Base-by-base conservation (phyloP, 2,888 invertebrate species). In the Himalopsyche japonica region DNA sequence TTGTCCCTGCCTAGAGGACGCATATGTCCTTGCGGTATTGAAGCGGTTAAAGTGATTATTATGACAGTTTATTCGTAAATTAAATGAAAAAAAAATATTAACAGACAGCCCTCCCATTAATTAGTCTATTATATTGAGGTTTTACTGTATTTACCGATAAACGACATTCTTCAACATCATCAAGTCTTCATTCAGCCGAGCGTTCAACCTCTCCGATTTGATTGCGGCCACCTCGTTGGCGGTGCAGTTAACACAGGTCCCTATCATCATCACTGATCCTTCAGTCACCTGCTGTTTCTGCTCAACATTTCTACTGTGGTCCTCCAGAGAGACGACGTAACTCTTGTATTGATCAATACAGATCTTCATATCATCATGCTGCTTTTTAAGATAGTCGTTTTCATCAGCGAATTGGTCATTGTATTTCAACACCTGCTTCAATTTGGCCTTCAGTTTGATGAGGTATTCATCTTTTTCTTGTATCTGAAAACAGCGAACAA, bases 91-190 rank as follows among this genome's bases (percentile, higher is more conserved):
- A n/a, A n/a, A n/a, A n/a, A n/a, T n/a, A n/a, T n/a, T n/a, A n/a
- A n/a, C n/a, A n/a, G n/a, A n/a, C n/a, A n/a, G n/a, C n/a, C n/a
- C n/a, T n/a, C n/a, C n/a, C n/a, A n/a, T n/a, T n/a, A n/a, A n/a
- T n/a, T n/a, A n/a, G n/a, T n/a, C n/a, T n/a, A n/a, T n/a, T n/a
- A n/a, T 34, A 34, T 12, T 10, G 8, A 43, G 43, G 15, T 15
- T 3, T 43, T 15, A 43, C 20, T 20, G 20, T 57, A 57, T 79
- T 82, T 88, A 93, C 94, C 94, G 93, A 88, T 95, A 96, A 6
- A 97, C 93, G 0, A 97, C 93, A 87, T 95, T 95, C 90, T 97
- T 97, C 85, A 97, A 90, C 89, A 96, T 95, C 79, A 93, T 92
- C 89, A 96, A 92, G 88, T 97, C 97, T 87, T 94, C 94, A 79